Base-by-base conservation (phyloP, 2,888 invertebrate species). In the Nycteola revayana region DNA sequence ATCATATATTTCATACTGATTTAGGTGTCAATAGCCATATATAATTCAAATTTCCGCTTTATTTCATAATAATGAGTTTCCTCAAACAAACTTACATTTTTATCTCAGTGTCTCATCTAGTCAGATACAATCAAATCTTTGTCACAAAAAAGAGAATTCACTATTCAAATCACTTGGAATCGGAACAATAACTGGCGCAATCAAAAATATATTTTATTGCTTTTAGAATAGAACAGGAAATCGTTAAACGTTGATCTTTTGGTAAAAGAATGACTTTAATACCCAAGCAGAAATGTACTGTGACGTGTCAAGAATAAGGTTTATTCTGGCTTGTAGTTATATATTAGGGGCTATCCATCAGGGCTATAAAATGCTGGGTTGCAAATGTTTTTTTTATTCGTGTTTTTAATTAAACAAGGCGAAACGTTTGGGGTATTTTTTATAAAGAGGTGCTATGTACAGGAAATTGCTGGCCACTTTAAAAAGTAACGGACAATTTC, bases 331-430 rank as follows among this genome's bases (percentile, higher is more conserved):
- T 18, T 39, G 25, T 32, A 35, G 41, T 47, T 48, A 49, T 62
- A 58, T 61, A 57, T 21, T 21, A 21, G 21, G 21, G 59, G 64
- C 60, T 64, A 82, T 87, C 75, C 77, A 87, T 87, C 86, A 57
- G 79, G 77, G 67, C 70, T 76, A 85, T 84, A 85, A 86, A 85
- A 80, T 65, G 71, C 74, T 65, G 65, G 65, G 73, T 73, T n/a
- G 30, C 33, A 31, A 71, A 70, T 74, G 77, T 80, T 83, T 86
- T 80, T 83, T 86, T 86, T 86, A 85, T 85, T 79, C 78, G 72
- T 73, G 74, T 83, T 86, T 86, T 87, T 87, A 86, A 87, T 87
- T 87, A 87, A 85, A 84, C 84, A 82, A 77, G 65, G 60, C 61
- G 65, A 71, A 73, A 67, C 60, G 66, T 62, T 66, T 59, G 60